phyloP scores from a whole-genome alignment of 2,113 vertebrate species.

The Crotalus horridus region DNA sequence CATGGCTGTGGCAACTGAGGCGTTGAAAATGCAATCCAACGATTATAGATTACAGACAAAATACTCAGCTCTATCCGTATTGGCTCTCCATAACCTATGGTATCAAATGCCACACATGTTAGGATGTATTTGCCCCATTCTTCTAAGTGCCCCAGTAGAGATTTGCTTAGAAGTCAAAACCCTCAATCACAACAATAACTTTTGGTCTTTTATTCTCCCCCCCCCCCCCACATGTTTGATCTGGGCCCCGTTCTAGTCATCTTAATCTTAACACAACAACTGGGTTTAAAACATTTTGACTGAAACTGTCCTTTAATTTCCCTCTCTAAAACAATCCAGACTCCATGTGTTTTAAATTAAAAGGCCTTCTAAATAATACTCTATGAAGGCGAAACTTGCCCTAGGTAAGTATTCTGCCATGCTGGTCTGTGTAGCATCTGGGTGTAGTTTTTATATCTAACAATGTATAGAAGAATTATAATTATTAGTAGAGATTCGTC shows the following conservation, averaged over 20 bases:
- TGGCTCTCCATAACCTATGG: background rate
- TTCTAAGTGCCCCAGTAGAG: conserved; percentile 53
- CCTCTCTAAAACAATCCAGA: conserved; percentile 6
- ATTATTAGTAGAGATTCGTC: background rate
- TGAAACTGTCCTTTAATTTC: conserved; percentile 27
- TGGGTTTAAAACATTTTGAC: background rate
- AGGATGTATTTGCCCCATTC: conserved; percentile 13
- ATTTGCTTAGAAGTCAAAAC: conserved; percentile 51
- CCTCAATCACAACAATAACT: conserved; percentile 50
- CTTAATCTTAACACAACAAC: background rate
- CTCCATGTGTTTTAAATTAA: conserved; percentile 54
- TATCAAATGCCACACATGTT: background rate
- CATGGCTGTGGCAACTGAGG: background rate
- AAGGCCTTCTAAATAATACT: conserved; percentile 33
- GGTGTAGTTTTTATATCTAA: conserved; percentile 19
- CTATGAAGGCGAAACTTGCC: conserved; percentile 41
- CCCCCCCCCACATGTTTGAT: conserved; percentile 38
- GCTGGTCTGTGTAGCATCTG: background rate
- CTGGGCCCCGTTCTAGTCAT: conserved; percentile 33
- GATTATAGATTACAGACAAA: conserved; percentile 3
- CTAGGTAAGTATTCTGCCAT: conserved; percentile 29
- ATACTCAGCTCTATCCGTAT: background rate
- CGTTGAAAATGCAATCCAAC: background rate
- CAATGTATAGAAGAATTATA: background rate
- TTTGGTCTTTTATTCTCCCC: conserved; percentile 22